Evolutionary conservation across 2,888 invertebrate genomes (phyloP).

Genomic region (Chrysodeixis includens): DNA sequence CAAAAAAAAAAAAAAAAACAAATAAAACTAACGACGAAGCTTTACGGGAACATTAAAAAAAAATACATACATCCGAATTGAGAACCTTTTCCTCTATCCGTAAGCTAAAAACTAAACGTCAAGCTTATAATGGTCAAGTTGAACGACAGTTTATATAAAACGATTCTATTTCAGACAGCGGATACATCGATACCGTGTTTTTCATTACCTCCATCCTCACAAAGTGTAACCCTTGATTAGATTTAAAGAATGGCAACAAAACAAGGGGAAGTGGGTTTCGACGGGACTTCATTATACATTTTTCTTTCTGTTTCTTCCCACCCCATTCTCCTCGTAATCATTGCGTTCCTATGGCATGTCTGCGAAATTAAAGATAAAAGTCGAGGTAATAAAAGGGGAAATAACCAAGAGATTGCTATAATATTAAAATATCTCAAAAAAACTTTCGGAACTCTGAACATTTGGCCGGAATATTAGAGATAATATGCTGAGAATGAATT

Average conservation of each 20-base stretch:
- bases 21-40: too few species aligned
- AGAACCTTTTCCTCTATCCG: too few species aligned
- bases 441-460: constrained; percentile 67
- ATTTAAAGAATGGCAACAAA: constrained; percentile 76
- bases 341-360: constrained; percentile 75
- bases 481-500: constrained; percentile 73
- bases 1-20: too few species aligned
- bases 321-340: constrained; percentile 73
- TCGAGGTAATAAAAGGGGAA: constrained; percentile 74
- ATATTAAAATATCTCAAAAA: constrained; percentile 74
- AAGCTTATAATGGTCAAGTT: not conserved
- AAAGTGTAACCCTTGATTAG: constrained; percentile 73
- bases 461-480: constrained; percentile 69
- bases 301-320: constrained; percentile 70
- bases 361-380: constrained; percentile 78
- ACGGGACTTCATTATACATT: constrained; percentile 78
- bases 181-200: constrained; percentile 25
- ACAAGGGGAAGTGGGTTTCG: constrained; percentile 68
- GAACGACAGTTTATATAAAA: not conserved
- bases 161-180: not conserved
- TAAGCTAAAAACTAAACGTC: not conserved
- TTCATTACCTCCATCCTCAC: constrained; percentile 59
- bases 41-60: too few species aligned
- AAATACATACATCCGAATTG: too few species aligned
- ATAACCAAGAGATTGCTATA: constrained; percentile 72